These are phyloP conservation scores for Drosophila trichaetosa DNA, from an alignment of 2,888 invertebrate genomes.

Conservation along the genomic window DNA sequence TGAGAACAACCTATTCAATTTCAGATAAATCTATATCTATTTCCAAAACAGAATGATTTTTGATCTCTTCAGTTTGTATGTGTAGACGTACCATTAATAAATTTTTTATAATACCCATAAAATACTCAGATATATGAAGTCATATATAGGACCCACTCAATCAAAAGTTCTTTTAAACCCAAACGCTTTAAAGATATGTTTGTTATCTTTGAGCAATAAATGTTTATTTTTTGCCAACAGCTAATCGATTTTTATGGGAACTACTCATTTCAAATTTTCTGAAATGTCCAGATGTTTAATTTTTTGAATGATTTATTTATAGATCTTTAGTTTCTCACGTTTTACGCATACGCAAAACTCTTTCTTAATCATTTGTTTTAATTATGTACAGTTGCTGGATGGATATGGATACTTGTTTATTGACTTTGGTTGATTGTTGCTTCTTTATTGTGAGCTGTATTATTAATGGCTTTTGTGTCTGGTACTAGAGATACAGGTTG, in stretches of 20 bases:
- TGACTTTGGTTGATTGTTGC: conserved; percentile 25
- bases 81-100: background rate
- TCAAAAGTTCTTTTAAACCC: background rate
- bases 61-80: background rate
- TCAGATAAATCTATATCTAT: background rate
- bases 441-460: conserved; percentile 20
- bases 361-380: conserved; percentile 42
- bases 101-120: background rate
- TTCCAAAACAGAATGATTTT: background rate
- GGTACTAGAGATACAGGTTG: conserved; percentile 29
- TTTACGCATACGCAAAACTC: background rate
- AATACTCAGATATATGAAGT: background rate
- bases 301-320: background rate
- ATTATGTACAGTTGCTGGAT: conserved; percentile 48
- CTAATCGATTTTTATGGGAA: background rate
- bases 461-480: conserved; percentile 62
- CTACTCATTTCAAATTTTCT: background rate
- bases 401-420: conserved; percentile 29
- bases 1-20: background rate
- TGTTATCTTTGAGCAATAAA: background rate
- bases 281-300: background rate
- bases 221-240: background rate
- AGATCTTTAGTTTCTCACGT: background rate
- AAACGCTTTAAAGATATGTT: background rate
- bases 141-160: background rate